Evolutionary conservation across 2,888 invertebrate genomes (phyloP).

Genomic region (Synanthedon andrenaeformis): DNA sequence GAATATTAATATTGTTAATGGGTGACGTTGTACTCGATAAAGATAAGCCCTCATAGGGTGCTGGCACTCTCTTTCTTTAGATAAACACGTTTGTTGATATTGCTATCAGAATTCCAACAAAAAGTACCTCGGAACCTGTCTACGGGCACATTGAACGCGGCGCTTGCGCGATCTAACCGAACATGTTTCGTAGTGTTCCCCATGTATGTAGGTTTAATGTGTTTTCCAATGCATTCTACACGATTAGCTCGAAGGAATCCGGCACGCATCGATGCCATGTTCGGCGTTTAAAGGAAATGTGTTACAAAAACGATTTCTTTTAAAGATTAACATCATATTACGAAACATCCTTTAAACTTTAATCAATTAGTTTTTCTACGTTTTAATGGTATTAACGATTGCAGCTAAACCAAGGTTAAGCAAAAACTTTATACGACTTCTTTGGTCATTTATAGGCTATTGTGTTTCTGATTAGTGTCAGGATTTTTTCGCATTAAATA

Average conservation of each 20-base stretch:
- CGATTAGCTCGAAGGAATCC: constrained; percentile 34
- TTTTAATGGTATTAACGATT: constrained; percentile 6
- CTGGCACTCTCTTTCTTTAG: constrained; percentile 7
- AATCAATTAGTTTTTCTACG: not conserved
- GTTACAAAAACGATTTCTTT: not conserved
- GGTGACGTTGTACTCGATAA: not conserved
- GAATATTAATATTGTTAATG: too few relatives aligned
- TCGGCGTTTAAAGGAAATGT: not conserved
- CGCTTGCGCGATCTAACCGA: constrained; percentile 27
- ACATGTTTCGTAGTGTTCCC: constrained; percentile 39
- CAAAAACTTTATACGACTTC: not conserved
- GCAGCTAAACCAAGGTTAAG: not conserved
- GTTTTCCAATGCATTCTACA: constrained; percentile 46
- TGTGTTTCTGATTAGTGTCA: too few relatives aligned
- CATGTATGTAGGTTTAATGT: constrained; percentile 17
- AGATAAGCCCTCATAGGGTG: not conserved
- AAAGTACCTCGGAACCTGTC: constrained; percentile 35
- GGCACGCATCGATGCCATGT: constrained; percentile 13
- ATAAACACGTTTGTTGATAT: constrained; percentile 49
- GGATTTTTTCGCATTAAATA: too few relatives aligned
- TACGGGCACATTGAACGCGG: constrained; percentile 37
- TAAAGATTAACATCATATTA: not conserved
- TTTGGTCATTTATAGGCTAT: too few relatives aligned
- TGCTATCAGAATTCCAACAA: constrained; percentile 30
- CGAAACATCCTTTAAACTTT: not conserved